Conservation (phyloP, 1,140 invertebrate genomes). For the Yoshiicerus persimilis region DNA sequence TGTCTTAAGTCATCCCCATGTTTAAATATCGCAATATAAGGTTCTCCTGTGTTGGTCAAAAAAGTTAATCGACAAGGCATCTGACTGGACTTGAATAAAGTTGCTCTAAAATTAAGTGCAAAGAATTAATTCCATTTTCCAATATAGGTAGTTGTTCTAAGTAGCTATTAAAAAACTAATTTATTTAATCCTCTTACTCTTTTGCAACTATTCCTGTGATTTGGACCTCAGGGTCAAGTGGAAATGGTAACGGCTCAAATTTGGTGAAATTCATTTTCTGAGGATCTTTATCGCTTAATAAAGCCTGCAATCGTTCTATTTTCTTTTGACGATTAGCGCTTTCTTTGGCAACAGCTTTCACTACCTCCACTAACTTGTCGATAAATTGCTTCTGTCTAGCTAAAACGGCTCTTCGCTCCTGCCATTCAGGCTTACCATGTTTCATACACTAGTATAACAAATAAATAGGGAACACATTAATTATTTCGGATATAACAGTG, state of each 20-base stretch:
- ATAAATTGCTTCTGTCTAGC: conserved; percentile 85
- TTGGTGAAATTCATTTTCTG: conserved; percentile 86
- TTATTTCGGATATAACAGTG: no score
- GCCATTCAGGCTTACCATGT: conserved; percentile 67
- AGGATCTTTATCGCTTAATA: conserved; percentile 70
- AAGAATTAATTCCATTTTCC: not conserved
- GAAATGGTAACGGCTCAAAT: conserved; percentile 91
- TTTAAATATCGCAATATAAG: conserved; percentile 96
- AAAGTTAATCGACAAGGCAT: conserved; percentile 98
- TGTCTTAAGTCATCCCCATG: conserved; percentile 98
- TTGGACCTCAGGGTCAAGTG: conserved; percentile 86
- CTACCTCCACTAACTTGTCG: conserved; percentile 83
- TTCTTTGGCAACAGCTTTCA: conserved; percentile 87
- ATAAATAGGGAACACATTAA: no score
- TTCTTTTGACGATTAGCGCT: conserved; percentile 90
- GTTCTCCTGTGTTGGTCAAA: conserved; percentile 68
- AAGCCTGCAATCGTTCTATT: conserved; percentile 78
- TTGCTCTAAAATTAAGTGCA: conserved; percentile 66
- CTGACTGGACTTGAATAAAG: conserved; percentile 92
- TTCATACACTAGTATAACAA: conserved; percentile 50
- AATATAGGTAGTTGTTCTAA: no score
- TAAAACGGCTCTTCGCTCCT: conserved; percentile 69
- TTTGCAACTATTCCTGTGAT: conserved; percentile 88
- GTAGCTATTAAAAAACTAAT: no score
- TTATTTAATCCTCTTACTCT: conserved; percentile 60